These are phyloP conservation scores for Takifugu bimaculatus DNA, from an alignment of 2,113 vertebrate genomes.

Conservation along the genomic window DNA sequence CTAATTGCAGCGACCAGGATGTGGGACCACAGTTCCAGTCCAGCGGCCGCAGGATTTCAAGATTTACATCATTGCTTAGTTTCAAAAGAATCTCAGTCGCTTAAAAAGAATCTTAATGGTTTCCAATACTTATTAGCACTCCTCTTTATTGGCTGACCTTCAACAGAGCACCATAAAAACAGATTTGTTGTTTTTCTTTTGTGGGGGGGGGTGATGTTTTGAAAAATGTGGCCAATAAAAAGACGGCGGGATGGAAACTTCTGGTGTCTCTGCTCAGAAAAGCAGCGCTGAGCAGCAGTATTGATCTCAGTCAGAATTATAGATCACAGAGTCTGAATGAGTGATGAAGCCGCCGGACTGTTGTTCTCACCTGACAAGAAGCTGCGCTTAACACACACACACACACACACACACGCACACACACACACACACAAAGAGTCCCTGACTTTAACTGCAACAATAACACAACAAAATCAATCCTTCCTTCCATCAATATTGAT, in stretches of 20 bases:
- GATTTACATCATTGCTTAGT: too few relatives aligned
- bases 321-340: slow-evolving; percentile 61
- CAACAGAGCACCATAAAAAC: background rate
- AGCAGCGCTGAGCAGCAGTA: slow-evolving; percentile 51
- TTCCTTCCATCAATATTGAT: slow-evolving; percentile 2
- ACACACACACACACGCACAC: too few relatives aligned
- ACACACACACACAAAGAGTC: background rate
- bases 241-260: slow-evolving; percentile 24
- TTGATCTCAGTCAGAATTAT: slow-evolving; percentile 61
- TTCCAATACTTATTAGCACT: background rate
- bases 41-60: background rate
- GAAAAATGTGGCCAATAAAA: background rate
- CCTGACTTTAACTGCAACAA: slow-evolving; percentile 24
- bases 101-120: too few relatives aligned
- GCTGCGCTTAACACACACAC: slow-evolving; percentile 12
- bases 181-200: background rate
- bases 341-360: slow-evolving; percentile 59
- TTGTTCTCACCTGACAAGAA: slow-evolving; percentile 55
- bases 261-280: slow-evolving; percentile 32
- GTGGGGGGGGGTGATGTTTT: background rate
- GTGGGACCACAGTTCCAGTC: slow-evolving; percentile 1
- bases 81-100: too few relatives aligned
- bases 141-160: background rate
- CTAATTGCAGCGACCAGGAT: slow-evolving; percentile 33
- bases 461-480: slow-evolving; percentile 12